Base-by-base conservation (phyloP, 2,797 vertebrate genomes). In the Buceros bicornis region DNA sequence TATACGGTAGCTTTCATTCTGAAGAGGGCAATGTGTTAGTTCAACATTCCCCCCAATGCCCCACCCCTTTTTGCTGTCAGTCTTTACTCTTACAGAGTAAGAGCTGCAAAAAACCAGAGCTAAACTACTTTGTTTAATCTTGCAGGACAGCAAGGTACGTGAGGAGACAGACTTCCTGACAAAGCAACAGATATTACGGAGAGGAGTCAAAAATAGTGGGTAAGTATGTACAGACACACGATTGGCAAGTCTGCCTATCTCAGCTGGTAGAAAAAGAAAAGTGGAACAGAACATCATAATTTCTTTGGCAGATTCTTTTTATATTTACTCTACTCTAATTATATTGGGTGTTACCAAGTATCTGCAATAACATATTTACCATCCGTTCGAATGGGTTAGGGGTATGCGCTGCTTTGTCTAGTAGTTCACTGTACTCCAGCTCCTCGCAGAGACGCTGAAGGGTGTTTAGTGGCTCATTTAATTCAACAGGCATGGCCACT, bases 371-470 rank as follows among this genome's bases (percentile, higher is more conserved):
- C 7, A 5, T 11, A 4, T 89, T 98, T 98, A 99, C 99, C 99
- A 99, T 99, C 37, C 99, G 98, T 78, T 99, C 98, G 87, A 98
- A 98, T 0, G 99, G 98, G 89, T 98, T 98, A 25, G 98, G 97
- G 0, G 98, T 98, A 58, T 88, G 93, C 0, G 99, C 98, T 3
- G 99, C 99, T 79, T 97, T 98, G 82, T 99, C 99, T 51, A 99
- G 97, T 20, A 99, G 98, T 85, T 99, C 99, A 6, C 99, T 99
- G 98, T 99, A 99, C 94, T 99, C 99, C 96, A 99, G 98, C 98
- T 99, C 99, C 97, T 99, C 99, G 2, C 99, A 99, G 74, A 99
- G 98, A 58, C 99, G 98, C 98, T 99, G 99, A 92, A 99, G 98
- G 4, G 99, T 99, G 98, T 99, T 99, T 56, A 99, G 98, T 0